Percentiles rank a stretch among this genome's conserved stretches.
phyloP scores from a whole-genome alignment of 2,888 invertebrate species.

The Melinaea menophilus region DNA sequence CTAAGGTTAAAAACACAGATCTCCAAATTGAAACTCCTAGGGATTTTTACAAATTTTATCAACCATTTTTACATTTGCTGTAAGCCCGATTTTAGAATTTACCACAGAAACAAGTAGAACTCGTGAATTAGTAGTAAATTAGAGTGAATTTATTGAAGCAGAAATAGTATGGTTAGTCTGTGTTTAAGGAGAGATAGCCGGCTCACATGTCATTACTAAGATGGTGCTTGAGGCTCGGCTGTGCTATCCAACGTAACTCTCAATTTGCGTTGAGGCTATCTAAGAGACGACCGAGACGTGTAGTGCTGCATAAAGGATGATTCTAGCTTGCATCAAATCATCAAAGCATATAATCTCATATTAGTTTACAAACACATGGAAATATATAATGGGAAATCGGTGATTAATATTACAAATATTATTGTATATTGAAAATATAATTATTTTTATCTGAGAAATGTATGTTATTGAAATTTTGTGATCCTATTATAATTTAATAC shows the following conservation, averaged over 20 bases:
- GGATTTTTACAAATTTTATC: neutral
- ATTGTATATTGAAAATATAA: too few relatives aligned
- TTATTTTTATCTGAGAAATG: too few relatives aligned
- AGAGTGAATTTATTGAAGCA: neutral
- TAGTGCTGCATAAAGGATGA: neutral
- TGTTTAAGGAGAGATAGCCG: slow-evolving; percentile 1
- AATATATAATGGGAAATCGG: neutral
- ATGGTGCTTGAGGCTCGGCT: neutral
- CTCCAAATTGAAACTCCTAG: neutral
- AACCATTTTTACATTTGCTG: neutral
- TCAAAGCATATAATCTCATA: neutral
- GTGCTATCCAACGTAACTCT: neutral
- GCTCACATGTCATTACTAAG: slow-evolving; percentile 3
- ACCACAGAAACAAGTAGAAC: neutral
- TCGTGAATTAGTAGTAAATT: neutral
- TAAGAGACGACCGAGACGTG: neutral
- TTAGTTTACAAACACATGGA: neutral
- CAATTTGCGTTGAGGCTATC: slow-evolving; percentile 4
- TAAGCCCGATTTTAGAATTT: neutral
- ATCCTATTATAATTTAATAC: too few relatives aligned
- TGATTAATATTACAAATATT: too few relatives aligned
- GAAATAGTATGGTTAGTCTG: neutral
- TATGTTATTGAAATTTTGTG: too few relatives aligned
- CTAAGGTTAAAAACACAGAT: neutral
- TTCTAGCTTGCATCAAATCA: neutral